phyloP scores from a whole-genome alignment of 2,113 vertebrate genomes.

The Grantiella picta region DNA sequence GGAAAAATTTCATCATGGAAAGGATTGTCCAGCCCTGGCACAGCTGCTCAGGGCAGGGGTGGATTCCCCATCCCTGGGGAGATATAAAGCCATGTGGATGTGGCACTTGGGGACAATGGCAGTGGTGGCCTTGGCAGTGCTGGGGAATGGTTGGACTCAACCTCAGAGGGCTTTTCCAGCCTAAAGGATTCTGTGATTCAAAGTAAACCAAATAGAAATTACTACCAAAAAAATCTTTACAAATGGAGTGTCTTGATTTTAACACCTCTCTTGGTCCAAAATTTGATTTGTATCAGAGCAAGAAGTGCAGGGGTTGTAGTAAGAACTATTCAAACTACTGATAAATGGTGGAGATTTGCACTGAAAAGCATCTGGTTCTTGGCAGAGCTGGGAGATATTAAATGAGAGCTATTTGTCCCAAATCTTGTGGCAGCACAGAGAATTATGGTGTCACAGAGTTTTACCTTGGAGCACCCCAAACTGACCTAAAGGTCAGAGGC shows the following conservation, averaged over 20 bases:
- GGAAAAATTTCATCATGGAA: accelerated
- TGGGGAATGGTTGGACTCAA: accelerated
- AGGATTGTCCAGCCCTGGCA: background rate
- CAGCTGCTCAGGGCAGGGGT: background rate
- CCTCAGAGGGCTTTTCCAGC: background rate
- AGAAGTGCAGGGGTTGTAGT: background rate
- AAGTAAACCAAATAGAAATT: background rate
- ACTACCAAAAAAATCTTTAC: background rate
- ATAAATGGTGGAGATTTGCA: background rate
- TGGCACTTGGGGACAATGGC: background rate
- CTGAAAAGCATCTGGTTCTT: background rate
- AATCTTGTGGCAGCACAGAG: background rate
- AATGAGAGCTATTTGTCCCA: background rate
- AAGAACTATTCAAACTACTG: background rate
- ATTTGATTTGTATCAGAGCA: background rate
- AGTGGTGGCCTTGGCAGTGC: background rate
- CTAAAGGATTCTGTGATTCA: background rate
- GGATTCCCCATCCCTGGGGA: accelerated
- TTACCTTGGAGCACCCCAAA: background rate
- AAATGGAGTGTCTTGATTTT: background rate
- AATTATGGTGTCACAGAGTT: background rate
- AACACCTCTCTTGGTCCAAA: background rate
- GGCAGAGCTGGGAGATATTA: background rate
- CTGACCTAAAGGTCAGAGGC: accelerated
- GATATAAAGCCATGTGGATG: background rate